Base-by-base conservation (phyloP, 2,888 invertebrate species). In the Aphrophora alni region DNA sequence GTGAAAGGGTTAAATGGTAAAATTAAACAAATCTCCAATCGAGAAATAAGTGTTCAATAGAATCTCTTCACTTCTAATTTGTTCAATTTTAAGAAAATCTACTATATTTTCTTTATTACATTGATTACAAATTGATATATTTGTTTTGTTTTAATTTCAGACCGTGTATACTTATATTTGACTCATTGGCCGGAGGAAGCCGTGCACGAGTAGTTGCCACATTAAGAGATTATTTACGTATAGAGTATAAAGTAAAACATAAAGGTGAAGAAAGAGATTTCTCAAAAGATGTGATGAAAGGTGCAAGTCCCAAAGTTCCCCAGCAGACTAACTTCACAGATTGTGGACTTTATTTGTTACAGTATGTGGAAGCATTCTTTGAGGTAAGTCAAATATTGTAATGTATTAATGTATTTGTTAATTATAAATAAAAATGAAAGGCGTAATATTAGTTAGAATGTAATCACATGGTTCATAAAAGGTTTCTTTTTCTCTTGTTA, bases 291-390 rank as follows among this genome's bases (percentile, higher is more conserved):
- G 94, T 93, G 71, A 95, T 98, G 86, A 95, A 95, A 86, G 98
- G 97, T 5, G 93, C 93, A 84, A 93, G 93, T 86, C 96, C 97
- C 0, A 95, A 95, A 89, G 96, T 97, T 83, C 99, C 99, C n/a
- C 98, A 98, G 87, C 99, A 99, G 89, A 95, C 94, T 84, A 99
- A 99, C 90, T 97, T 95, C 87, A 96, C 95, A 68, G 99, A 99
- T 88, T 99, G 99, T 89, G 99, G 99, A 0, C 90, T 99, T 17
- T 99, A 95, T 89, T 90, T 99, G 81, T 90, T 99, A 78, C 98
- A 99, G 88, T 99, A 98, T 90, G 97, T 97, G 5, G 98, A 99
- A 89, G 95, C 95, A 82, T 98, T 99, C 89, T 98, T 98, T 88
- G 92, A 93, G 91, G 96, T 95, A 88, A 87, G 86, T 86, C 69